These are phyloP conservation scores for Octomys mimax DNA, from an alignment of 2,797 vertebrate genomes.

Conservation along the genomic window DNA sequence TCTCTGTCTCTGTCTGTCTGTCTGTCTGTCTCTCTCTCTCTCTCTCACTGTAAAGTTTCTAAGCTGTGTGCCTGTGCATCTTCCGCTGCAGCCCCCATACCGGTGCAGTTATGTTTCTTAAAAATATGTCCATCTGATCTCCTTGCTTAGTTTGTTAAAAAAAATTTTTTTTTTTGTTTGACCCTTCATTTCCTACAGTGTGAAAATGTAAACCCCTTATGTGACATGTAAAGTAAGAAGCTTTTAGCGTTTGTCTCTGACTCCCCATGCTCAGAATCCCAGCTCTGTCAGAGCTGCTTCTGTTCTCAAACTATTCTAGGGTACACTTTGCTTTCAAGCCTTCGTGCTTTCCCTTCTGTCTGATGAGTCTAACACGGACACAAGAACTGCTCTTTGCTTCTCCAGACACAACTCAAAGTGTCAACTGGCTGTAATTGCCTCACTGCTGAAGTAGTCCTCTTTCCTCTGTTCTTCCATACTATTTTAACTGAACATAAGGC, in stretches of 20 bases:
- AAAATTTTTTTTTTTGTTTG: not conserved
- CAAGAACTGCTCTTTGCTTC: conserved; percentile 34
- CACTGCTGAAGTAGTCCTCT: not conserved
- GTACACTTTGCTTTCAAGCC: not conserved
- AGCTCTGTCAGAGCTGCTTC: not conserved
- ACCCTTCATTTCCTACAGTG: not conserved
- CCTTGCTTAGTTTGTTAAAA: not conserved
- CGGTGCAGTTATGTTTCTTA: not conserved
- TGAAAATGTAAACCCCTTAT: not conserved
- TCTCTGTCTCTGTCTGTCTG: too few species aligned
- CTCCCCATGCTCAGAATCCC: not conserved
- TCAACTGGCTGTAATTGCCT: not conserved
- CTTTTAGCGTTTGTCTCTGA: not conserved
- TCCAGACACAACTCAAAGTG: not conserved
- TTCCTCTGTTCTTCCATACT: not conserved
- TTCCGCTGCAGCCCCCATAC: not conserved
- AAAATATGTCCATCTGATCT: not conserved
- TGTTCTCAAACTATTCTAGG: not conserved
- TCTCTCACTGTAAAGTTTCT: not conserved
- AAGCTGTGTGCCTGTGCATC: not conserved
- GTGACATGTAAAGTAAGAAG: not conserved
- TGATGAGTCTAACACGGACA: not conserved
- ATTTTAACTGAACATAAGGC: not conserved
- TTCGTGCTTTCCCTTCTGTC: not conserved
- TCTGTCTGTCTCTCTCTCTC: too few species aligned